These are phyloP conservation scores for Psittacula echo DNA, from an alignment of 2,797 vertebrate species.

Conservation along the genomic window DNA sequence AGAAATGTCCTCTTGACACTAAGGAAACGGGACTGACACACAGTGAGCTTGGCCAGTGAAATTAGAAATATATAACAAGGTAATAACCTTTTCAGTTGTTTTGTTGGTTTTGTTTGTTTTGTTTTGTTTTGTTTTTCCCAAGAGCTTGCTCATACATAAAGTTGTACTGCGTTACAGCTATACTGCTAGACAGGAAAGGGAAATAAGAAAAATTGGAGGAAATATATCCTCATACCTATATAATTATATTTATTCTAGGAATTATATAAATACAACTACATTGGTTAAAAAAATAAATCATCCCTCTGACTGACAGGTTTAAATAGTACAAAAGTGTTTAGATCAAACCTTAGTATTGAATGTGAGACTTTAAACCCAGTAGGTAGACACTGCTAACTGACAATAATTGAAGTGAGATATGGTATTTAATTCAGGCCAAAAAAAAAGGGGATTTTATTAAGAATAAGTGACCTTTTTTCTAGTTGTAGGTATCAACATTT, in stretches of 20 bases:
- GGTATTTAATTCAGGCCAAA: not conserved
- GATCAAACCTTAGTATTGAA: not conserved
- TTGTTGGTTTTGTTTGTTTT: not conserved
- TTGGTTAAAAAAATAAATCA: constrained; percentile 14
- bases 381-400: not conserved
- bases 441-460: not conserved
- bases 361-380: not conserved
- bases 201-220: constrained; percentile 14
- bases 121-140: not conserved
- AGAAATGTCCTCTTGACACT: not conserved
- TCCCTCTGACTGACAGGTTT: constrained; percentile 27
- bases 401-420: not conserved
- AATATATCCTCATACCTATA: not conserved
- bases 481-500: not conserved
- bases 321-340: not conserved
- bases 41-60: not conserved
- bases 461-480: not conserved
- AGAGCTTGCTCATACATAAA: not conserved
- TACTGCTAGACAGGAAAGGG: constrained; percentile 14
- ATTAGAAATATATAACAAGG: not conserved
- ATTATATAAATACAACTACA: not conserved
- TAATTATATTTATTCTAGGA: constrained; percentile 6
- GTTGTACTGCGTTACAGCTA: not conserved
- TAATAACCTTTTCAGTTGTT: not conserved
- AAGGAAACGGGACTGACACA: not conserved